A percentile compares a stretch with the other conserved stretches of the same genome.
These are phyloP conservation scores for Octonoba sinensis DNA, from an alignment of 2,888 invertebrate species.

Conservation along the genomic window DNA sequence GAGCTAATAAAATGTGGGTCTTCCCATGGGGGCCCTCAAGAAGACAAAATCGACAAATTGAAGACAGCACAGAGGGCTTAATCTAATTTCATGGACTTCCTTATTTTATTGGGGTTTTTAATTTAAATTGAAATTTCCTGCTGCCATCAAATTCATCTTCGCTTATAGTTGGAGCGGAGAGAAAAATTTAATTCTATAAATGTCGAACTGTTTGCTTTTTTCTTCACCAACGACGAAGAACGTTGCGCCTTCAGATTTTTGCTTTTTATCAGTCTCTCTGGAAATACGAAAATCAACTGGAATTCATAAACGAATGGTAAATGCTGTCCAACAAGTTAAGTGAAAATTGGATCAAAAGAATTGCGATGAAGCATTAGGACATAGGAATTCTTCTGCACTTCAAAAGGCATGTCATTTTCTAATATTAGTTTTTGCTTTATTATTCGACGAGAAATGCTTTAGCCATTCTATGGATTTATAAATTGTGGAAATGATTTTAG, in stretches of 20 bases:
- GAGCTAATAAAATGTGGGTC: slow-evolving; percentile 63
- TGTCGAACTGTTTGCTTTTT: slow-evolving; percentile 27
- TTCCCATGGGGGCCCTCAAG: slow-evolving; percentile 25
- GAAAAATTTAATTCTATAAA: slow-evolving; percentile 58
- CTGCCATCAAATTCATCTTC: slow-evolving; percentile 24
- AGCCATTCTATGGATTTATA: too few species aligned
- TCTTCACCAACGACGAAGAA: neutral
- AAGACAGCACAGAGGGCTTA: slow-evolving; percentile 52
- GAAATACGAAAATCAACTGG: too few species aligned
- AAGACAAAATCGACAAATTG: slow-evolving; percentile 59
- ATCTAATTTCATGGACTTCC: slow-evolving; percentile 54
- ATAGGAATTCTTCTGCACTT: too few species aligned
- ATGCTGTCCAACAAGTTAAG: too few species aligned
- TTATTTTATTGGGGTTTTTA: slow-evolving; percentile 61
- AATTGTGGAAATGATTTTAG: too few species aligned
- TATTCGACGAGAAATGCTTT: too few species aligned
- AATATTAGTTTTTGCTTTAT: too few species aligned
- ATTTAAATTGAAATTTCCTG: slow-evolving; percentile 60
- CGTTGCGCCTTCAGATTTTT: neutral
- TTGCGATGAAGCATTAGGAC: too few species aligned
- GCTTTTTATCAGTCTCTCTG: too few species aligned
- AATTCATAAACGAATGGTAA: too few species aligned
- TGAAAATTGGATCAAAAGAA: too few species aligned
- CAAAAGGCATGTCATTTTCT: too few species aligned
- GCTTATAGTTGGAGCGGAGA: slow-evolving; percentile 5